Evolutionary conservation across 2,113 vertebrate genomes (phyloP), one percentile per base, ranked within the genome.

Genomic region (Pycnonotus jocosus): DNA sequence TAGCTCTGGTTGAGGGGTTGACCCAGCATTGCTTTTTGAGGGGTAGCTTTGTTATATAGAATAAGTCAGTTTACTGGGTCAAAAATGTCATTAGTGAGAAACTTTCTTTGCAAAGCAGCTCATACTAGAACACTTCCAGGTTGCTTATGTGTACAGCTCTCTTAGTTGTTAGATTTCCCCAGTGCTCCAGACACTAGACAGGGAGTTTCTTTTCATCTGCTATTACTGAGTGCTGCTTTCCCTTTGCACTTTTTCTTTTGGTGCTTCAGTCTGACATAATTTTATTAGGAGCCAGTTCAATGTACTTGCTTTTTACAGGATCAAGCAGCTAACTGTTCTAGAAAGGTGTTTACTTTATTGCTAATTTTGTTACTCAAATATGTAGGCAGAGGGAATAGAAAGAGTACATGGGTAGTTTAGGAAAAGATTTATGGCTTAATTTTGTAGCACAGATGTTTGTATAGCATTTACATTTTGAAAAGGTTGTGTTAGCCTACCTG

Each of bases 341-440:
- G 51, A 93, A 88, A 73, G 48, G 23, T 9, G 10, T 72, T 62
- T 82, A 65, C 88, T 84, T 93, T 94, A 45, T 81, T 88, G 35
- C 15, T 83, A 45, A 25, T 45, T 80, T 81, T 86, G 64, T 62
- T 96, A 73, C 9, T 82, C 25, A 42, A 66, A 78, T 20, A 18
- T 19, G 35, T 25, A 60, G 72, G 50, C 33, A 57, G 56, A 80
- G 38, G 31, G 31, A 88, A 33, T 78, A 56, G 69, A 74, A 61
- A 35, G 44, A 62, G 12, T 57, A 33, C 4, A 2, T 15, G 9
- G 1, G 15, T 61, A n/a, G 79, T 77, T 94, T 35, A 74, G 44
- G 44, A 31, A 35, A 66, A 54, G 44, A 70, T 78, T 94, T 74
- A 57, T 16, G 4, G 15, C 40, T 74, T 88, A 2, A 3, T 80